Percentiles rank a stretch among this genome's conserved stretches.
These are phyloP conservation scores for Cynocephalus volans DNA, from an alignment of 2,113 vertebrate genomes.

Conservation along the genomic window DNA sequence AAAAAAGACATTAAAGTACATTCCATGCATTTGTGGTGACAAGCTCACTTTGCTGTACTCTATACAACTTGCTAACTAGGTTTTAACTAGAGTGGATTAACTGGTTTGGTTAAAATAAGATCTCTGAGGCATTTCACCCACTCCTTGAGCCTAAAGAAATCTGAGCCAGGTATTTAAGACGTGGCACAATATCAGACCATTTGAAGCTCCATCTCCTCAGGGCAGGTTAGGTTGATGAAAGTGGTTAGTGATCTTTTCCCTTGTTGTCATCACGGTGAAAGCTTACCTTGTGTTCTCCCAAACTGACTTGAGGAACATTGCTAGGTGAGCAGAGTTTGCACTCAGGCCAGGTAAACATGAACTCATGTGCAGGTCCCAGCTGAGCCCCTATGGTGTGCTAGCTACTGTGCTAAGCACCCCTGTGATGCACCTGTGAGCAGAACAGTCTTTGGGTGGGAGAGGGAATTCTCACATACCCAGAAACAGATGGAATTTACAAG, in stretches of 20 bases:
- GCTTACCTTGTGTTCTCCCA: neutral
- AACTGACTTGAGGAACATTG: neutral
- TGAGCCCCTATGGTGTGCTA: neutral
- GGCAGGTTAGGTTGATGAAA: neutral
- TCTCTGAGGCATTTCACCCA: neutral
- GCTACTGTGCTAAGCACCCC: neutral
- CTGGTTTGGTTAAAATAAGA: neutral
- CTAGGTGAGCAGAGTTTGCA: neutral
- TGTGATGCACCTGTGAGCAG: neutral
- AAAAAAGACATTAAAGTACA: slow-evolving; percentile 70
- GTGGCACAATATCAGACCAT: neutral
- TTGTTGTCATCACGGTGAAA: neutral
- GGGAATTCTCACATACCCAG: neutral
- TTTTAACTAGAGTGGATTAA: slow-evolving; percentile 18
- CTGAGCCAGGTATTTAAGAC: neutral
- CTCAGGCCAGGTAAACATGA: neutral
- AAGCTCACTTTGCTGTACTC: slow-evolving; percentile 20
- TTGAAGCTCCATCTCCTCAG: neutral
- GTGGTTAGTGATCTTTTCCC: neutral
- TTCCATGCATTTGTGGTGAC: slow-evolving; percentile 73
- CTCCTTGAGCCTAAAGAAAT: neutral
- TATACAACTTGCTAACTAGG: neutral
- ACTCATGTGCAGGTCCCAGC: neutral
- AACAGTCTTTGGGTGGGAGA: neutral
- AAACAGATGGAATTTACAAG: neutral